Evolutionary conservation across 2,113 vertebrate species (phyloP), one percentile per base, ranked within the genome.

Genomic region (Aleadryas rufinucha): DNA sequence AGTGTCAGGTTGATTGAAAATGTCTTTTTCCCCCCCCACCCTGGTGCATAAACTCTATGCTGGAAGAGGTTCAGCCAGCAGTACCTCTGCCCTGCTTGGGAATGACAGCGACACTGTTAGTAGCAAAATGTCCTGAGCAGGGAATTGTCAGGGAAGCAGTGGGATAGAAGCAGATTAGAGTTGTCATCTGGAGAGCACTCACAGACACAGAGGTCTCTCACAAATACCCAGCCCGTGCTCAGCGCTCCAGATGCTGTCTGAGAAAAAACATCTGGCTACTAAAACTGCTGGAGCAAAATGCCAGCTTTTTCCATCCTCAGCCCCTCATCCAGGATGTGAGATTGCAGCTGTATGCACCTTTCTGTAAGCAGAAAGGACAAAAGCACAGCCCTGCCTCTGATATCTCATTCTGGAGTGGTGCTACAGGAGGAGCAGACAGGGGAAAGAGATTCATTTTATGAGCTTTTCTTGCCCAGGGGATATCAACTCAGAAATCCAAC

Each of bases 371-470:
- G 35, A 7, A 35, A 33, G 70, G 28, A 41, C 17, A 41, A 81
- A 28, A 10, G 28, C 22, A 78, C 26, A 0, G 0, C 27, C 11
- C 19, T 49, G 69, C 7, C 31, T 37, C 42, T 7, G 7, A 13
- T 16, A 1, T 4, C 70, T 74, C 0, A 0, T 30, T 27, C 37
- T 53, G 42, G n/a, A 6, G 3, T 26, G 42, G 2, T 72, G n/a
- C 20, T 84, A 17, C 1, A 2, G 7, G 18, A 16, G 17, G 18
- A 60, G 17, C 12, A 44, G 50, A 5, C 5, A 56, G 17, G 28
- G 45, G 9, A 18, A 59, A 42, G 28, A 37, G 9, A 21, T 33
- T 31, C 0, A 37, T 54, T 52, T 44, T 14, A 27, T 1, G 0
- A 76, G 12, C 11, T 19, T 20, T 2, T 4, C 63, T 68, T 59